Conservation (phyloP, 1,140 invertebrate species). For the Mylabris phalerata region DNA sequence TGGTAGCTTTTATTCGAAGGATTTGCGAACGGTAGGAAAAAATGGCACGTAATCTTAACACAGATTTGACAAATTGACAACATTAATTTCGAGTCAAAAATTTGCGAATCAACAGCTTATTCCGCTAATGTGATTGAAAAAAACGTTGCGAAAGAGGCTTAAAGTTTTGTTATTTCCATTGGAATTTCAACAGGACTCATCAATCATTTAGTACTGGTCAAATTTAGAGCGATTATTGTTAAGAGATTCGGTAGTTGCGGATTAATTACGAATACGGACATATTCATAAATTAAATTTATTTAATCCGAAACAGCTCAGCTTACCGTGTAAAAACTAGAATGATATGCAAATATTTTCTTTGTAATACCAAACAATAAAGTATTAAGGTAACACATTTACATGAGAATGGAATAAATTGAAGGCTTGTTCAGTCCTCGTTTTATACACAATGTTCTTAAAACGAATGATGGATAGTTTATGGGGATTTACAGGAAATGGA, state of each 20-base stretch:
- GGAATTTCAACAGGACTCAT: too few relatives aligned
- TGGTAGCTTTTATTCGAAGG: too few relatives aligned
- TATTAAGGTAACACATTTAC: constrained; percentile 29
- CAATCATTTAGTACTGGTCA: too few relatives aligned
- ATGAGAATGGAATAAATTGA: constrained; percentile 30
- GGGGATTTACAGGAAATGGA: too few relatives aligned
- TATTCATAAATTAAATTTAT: constrained; percentile 10
- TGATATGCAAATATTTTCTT: constrained; percentile 27
- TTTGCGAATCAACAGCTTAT: constrained; percentile 21
- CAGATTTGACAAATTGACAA: constrained; percentile 19
- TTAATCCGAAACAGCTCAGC: constrained; percentile 15
- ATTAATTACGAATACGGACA: too few relatives aligned
- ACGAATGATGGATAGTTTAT: constrained; percentile 4
- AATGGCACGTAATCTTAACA: not conserved
- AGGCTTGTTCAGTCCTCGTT: constrained; percentile 3
- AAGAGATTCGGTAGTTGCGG: too few relatives aligned
- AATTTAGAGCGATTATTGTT: too few relatives aligned
- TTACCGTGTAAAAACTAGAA: constrained; percentile 20
- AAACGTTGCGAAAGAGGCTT: constrained; percentile 20
- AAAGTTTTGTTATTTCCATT: constrained; percentile 20
- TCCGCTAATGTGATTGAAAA: constrained; percentile 24
- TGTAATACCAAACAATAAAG: constrained; percentile 21
- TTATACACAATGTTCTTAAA: not conserved
- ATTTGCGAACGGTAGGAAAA: too few relatives aligned
- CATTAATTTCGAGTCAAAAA: constrained; percentile 22